Conservation (phyloP, 1,140 invertebrate species). For the Macrocentrus cingulum region DNA sequence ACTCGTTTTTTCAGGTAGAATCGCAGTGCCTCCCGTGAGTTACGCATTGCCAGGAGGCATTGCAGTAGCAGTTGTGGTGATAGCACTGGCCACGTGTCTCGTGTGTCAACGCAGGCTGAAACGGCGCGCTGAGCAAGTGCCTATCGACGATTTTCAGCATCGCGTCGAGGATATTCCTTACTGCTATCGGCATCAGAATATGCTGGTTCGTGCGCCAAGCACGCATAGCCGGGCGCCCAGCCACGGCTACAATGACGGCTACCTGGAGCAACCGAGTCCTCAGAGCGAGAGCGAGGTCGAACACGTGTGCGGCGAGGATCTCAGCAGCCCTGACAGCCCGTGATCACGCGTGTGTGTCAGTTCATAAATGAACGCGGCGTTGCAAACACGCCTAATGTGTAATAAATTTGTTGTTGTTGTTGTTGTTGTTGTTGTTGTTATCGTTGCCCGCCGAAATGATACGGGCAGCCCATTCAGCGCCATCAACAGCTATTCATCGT, state of each 20-base stretch:
- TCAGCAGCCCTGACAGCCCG: conserved; percentile 48
- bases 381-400: conserved; percentile 15
- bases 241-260: conserved; percentile 42
- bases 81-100: conserved; percentile 46
- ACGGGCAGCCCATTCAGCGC: conserved; percentile 25
- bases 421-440: conserved; percentile 37
- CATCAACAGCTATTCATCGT: conserved; percentile 23
- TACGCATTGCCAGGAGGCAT: conserved; percentile 49
- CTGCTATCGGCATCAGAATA: conserved; percentile 51
- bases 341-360: too few relatives aligned
- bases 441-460: conserved; percentile 31
- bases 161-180: conserved; percentile 48
- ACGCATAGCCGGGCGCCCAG: conserved; percentile 34
- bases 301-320: conserved; percentile 36
- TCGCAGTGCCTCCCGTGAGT: conserved; percentile 50
- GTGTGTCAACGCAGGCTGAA: conserved; percentile 49
- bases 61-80: conserved; percentile 41
- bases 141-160: conserved; percentile 46
- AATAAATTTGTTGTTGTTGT: conserved; percentile 28
- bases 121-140: conserved; percentile 38
- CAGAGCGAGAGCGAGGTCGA: conserved; percentile 48
- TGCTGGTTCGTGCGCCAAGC: conserved; percentile 38
- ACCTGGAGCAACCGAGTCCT: conserved; percentile 43
- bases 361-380: neutral
- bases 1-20: conserved; percentile 54